A percentile compares a stretch with the other conserved stretches of the same genome.
Conservation (phyloP, 2,888 invertebrate species). For the Cryptophagus acutangulus region DNA sequence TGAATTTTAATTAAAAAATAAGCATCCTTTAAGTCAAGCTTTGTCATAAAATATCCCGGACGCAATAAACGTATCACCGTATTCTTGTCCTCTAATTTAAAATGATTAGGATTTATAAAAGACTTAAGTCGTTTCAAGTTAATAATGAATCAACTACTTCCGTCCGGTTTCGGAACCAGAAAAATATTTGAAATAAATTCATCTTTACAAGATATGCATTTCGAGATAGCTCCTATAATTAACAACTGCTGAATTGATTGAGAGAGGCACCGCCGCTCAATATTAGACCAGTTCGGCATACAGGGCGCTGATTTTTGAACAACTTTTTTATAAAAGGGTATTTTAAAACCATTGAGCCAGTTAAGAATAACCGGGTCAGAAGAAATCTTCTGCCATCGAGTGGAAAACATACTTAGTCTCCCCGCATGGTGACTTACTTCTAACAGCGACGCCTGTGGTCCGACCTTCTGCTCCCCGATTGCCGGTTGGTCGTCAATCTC, state of each 20-base stretch:
- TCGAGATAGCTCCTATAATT: neutral
- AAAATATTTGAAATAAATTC: slow-evolving; percentile 10
- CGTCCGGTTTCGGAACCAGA: slow-evolving; percentile 17
- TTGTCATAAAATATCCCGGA: slow-evolving; percentile 10
- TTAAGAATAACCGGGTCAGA: too few relatives aligned
- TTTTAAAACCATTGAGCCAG: slow-evolving; percentile 8
- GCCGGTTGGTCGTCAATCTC: too few relatives aligned
- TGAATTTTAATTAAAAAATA: slow-evolving; percentile 23
- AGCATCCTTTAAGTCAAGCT: slow-evolving; percentile 13
- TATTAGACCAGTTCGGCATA: neutral
- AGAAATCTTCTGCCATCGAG: too few relatives aligned
- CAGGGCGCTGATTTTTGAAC: neutral
- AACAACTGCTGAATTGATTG: neutral
- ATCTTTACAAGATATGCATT: neutral
- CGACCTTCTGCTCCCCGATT: too few relatives aligned
- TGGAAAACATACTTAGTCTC: too few relatives aligned
- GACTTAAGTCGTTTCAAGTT: slow-evolving; percentile 26
- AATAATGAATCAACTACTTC: slow-evolving; percentile 17
- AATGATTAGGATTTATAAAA: slow-evolving; percentile 24
- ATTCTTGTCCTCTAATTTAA: slow-evolving; percentile 26
- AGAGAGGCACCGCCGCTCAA: neutral
- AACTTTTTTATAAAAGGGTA: neutral
- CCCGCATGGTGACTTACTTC: too few relatives aligned
- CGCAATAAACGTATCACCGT: slow-evolving; percentile 20
- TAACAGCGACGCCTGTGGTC: too few relatives aligned